phyloP scores from a whole-genome alignment of 2,113 vertebrate genomes.

The Piaya cayana region DNA sequence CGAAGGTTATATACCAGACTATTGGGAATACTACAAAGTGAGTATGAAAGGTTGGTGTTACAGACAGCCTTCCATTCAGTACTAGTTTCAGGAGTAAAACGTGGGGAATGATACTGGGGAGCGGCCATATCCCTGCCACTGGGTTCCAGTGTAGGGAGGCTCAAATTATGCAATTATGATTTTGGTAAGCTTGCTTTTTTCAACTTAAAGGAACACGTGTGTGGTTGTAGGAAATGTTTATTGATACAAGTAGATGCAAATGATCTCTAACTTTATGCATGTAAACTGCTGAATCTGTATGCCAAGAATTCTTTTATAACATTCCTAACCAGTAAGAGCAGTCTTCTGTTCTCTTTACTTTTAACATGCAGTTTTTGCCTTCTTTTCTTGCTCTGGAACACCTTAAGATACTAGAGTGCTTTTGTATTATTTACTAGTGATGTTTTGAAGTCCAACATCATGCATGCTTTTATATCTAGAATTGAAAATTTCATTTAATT shows the following conservation, averaged over 20 bases:
- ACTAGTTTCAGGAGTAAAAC: background rate
- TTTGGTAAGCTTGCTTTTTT: background rate
- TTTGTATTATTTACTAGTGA: background rate
- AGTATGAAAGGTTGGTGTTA: background rate
- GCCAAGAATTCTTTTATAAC: background rate
- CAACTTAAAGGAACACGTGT: background rate
- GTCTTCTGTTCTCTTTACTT: background rate
- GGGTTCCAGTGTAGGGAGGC: background rate
- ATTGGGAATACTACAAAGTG: conserved; percentile 95
- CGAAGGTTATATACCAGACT: conserved; percentile 88
- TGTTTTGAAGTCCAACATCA: background rate
- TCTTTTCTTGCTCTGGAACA: background rate
- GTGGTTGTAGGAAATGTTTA: background rate
- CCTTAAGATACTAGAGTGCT: background rate
- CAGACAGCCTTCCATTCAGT: background rate
- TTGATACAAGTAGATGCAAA: background rate
- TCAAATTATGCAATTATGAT: background rate
- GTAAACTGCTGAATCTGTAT: background rate
- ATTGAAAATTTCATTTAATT: background rate
- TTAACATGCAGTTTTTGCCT: background rate
- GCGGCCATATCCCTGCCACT: background rate
- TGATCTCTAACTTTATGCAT: background rate
- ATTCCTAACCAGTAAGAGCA: background rate
- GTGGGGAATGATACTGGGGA: background rate
- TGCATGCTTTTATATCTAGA: background rate